Evolutionary conservation across 2,888 invertebrate genomes (phyloP).

Genomic region (Philopedon plagiatum): DNA sequence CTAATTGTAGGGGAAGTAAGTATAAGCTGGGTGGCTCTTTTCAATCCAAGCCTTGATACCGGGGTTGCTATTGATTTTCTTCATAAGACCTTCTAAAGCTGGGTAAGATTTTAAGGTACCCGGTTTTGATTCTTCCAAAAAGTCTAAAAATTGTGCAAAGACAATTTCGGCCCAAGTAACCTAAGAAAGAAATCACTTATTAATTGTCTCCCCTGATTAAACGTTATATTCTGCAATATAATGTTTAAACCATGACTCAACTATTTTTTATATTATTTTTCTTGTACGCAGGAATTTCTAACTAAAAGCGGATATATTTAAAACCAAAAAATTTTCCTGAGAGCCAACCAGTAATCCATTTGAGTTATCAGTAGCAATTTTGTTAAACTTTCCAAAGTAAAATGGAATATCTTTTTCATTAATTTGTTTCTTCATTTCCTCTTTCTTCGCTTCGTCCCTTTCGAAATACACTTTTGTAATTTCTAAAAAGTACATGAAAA

Average conservation of each 20-base stretch:
- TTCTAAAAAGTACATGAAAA: too few species aligned
- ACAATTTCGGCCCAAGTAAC: slow-evolving; percentile 36
- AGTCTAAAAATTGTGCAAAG: slow-evolving; percentile 10
- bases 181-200: slow-evolving; percentile 27
- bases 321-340: slow-evolving; percentile 64
- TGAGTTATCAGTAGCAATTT: slow-evolving; percentile 70
- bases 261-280: too few species aligned
- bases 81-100: not conserved
- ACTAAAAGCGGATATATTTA: too few species aligned
- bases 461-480: slow-evolving; percentile 56
- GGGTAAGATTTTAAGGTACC: slow-evolving; percentile 8
- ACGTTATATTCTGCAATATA: too few species aligned
- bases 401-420: slow-evolving; percentile 70
- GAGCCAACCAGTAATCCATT: slow-evolving; percentile 71
- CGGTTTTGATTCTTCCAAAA: not conserved
- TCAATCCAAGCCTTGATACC: slow-evolving; percentile 13
- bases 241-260: too few species aligned
- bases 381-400: slow-evolving; percentile 72
- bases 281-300: too few species aligned
- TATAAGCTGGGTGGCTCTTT: too few species aligned
- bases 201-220: too few species aligned
- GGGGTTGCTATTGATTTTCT: not conserved
- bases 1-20: too few species aligned
- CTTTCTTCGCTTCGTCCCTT: slow-evolving; percentile 71
- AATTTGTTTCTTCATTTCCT: slow-evolving; percentile 66